Evolutionary conservation across 2,888 invertebrate species (phyloP), one percentile per base, ranked within the genome.

Genomic region (Acanthosepion esculentum): DNA sequence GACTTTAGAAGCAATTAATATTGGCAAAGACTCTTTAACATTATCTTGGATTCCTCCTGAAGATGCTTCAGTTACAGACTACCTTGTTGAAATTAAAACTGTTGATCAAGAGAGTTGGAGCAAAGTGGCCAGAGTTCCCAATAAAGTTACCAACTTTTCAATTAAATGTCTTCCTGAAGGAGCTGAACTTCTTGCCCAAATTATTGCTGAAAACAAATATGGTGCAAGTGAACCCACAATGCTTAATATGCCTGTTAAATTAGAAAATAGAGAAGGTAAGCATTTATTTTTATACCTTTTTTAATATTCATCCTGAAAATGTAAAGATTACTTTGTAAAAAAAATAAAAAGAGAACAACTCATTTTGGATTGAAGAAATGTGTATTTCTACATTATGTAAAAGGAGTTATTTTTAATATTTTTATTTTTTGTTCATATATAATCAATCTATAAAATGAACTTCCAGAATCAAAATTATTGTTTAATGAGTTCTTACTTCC

Each of bases 181-280:
- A 98, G 97, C 95, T 26, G 95, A 96, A n/a, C 99, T 99, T 97
- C 98, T 98, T 98, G 99, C 99, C 98, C 98, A 99, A 95, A 98
- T 99, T 23, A 98, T 98, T 96, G 99, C 99, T 0, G 98, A 98
- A 96, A 99, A 99, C 95, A 96, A 97, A n/a, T 96, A 97, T 29
- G 97, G 97, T 29, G 93, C 95, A 48, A 96, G 97, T 94, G 95
- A 96, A 94, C 97, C 97, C 33, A 95, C 96, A 91, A 97, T 97
- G 95, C 95, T 97, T 59, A 96, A 96, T 91, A 96, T 96, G 48
- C 96, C 97, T 48, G 96, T 97, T 78, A n/a, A 33, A 78, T n/a
- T 78, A 5, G 7, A n/a, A 78, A 78, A n/a, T n/a, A 78, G 10
- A 33, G n/a, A 78, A 33, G 78, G 78, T 78, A 78, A 78, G 78